Evolutionary conservation across 2,888 invertebrate genomes (phyloP), one percentile per base, ranked within the genome.

Genomic region (Bellardia pandia): DNA sequence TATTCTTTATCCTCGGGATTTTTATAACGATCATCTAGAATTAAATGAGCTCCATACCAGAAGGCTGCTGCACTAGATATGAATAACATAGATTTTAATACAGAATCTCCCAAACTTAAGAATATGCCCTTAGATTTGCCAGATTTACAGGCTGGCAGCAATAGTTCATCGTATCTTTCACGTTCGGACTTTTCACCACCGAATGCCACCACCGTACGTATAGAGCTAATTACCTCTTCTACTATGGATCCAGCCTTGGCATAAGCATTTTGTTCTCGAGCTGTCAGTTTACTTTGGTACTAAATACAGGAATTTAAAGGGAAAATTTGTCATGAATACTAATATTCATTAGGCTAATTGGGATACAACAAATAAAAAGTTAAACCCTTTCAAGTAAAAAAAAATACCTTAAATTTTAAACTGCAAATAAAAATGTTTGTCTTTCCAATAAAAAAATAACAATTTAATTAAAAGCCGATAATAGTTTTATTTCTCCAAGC

Each of bases 1-100:
- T 97, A 97, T 40, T 95, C 94, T 7, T 96, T 96, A 9, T 93
- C 91, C 0, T 93, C 94, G 53, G 87, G 81, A 64, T 87, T 69
- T 58, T 95, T 94, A 2, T 94, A 93, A 33, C 96, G 94, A 92
- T 96, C 96, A 0, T 96, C 95, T 48, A 97, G 90, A 86, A 97
- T 96, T 14, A 97, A 94, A 80, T 95, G 95, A 0, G 96, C 96
- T 0, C 97, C 97, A 92, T 97, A 97, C 96, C 97, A 97, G 92
- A 97, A 97, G 0, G 96, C 95, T 0, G 97, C 93, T 0, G 96
- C 95, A 91, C 97, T 96, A 14, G 96, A 96, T n/a, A 95, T 94
- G 91, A 96, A 97, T 16, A 97, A 95, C 88, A 97, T 95, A 53
- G 96, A 94, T 95, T 96, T 96, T 94, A 96, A 95, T 0, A 96